Conservation (phyloP, 2,113 vertebrate species). For the Spea multiplicata region DNA sequence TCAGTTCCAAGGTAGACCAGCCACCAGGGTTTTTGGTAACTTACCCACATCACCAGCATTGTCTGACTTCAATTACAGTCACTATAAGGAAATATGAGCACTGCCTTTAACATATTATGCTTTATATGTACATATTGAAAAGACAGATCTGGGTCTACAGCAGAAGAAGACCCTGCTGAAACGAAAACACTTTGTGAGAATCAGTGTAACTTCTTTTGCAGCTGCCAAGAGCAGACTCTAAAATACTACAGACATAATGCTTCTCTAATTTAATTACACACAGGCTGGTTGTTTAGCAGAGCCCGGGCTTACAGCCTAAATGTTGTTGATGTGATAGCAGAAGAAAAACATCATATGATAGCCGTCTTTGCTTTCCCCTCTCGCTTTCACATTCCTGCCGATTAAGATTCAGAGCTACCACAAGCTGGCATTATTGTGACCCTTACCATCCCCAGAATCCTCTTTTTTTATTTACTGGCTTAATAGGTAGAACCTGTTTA, state of each 20-base stretch:
- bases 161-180: constrained; percentile 10
- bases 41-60: too few species aligned
- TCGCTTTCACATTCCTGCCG: constrained; percentile 51
- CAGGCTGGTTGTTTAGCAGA: constrained; percentile 22
- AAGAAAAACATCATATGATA: constrained; percentile 60
- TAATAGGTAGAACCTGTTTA: neutral
- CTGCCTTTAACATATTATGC: neutral
- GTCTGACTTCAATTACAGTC: too few species aligned
- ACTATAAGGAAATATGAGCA: too few species aligned
- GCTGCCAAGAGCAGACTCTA: constrained; percentile 21
- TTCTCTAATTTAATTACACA: constrained; percentile 31
- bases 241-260: constrained; percentile 22
- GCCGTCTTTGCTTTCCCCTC: constrained; percentile 40
- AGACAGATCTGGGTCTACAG: neutral
- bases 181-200: neutral
- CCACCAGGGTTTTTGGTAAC: too few species aligned
- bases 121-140: neutral
- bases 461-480: constrained; percentile 22
- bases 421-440: constrained; percentile 38
- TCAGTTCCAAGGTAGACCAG: too few species aligned
- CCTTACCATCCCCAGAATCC: constrained; percentile 33
- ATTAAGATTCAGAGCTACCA: constrained; percentile 45
- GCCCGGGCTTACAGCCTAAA: constrained; percentile 52
- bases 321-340: constrained; percentile 52
- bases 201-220: neutral